Evolutionary conservation across 2,888 invertebrate species (phyloP).

Genomic region (Drosophila acutilabella): DNA sequence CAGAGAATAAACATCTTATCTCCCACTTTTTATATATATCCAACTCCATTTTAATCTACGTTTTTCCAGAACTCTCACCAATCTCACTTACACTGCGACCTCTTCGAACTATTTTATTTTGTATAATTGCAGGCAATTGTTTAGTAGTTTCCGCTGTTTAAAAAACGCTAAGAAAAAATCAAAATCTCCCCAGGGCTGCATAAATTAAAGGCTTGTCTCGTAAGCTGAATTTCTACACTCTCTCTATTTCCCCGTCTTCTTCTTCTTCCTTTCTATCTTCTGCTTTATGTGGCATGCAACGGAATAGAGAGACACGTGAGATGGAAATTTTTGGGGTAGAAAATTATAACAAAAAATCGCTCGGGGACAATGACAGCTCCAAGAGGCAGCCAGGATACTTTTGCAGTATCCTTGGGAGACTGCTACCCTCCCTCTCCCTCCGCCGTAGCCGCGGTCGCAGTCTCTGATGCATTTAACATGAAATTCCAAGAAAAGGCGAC

Average conservation of each 20-base stretch:
- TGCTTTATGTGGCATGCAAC: background rate
- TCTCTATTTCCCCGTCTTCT: slow-evolving; percentile 6
- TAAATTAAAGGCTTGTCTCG: slow-evolving; percentile 82
- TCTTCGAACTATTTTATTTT: slow-evolving; percentile 16
- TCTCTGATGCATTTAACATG: slow-evolving; percentile 41
- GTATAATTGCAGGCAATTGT: slow-evolving; percentile 62
- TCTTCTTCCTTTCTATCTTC: background rate
- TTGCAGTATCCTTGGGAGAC: slow-evolving; percentile 74
- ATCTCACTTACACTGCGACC: slow-evolving; percentile 45
- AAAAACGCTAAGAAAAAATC: slow-evolving; percentile 59
- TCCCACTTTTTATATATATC: background rate
- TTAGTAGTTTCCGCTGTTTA: slow-evolving; percentile 28
- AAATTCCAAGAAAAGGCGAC: slow-evolving; percentile 73
- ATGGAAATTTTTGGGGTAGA: slow-evolving; percentile 23
- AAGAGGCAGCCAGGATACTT: slow-evolving; percentile 70
- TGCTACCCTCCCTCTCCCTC: slow-evolving; percentile 19
- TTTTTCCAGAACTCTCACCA: slow-evolving; percentile 31
- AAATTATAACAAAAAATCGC: slow-evolving; percentile 74
- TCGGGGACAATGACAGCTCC: slow-evolving; percentile 71
- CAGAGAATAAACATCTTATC: background rate
- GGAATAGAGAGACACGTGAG: slow-evolving; percentile 46
- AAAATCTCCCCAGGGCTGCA: slow-evolving; percentile 81
- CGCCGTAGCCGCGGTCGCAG: slow-evolving; percentile 18
- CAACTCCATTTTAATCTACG: background rate
- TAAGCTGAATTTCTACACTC: slow-evolving; percentile 29